Percentiles rank a stretch among this genome's conserved stretches.
phyloP scores from a whole-genome alignment of 2,797 vertebrate genomes.

The Alauda arvensis region DNA sequence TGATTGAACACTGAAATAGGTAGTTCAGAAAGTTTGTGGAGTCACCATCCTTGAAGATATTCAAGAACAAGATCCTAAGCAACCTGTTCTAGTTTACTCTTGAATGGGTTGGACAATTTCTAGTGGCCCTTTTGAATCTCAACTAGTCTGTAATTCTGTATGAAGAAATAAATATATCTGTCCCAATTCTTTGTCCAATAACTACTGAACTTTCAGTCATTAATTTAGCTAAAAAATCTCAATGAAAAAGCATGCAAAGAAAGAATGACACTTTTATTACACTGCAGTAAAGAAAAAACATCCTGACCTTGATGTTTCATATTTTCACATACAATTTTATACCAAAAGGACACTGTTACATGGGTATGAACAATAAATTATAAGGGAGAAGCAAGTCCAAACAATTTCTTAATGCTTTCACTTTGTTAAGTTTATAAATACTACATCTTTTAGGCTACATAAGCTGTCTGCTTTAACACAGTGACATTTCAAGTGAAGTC shows the following conservation, averaged over 20 bases:
- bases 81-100: background rate
- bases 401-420: background rate
- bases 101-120: background rate
- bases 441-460: background rate
- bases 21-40: background rate
- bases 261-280: background rate
- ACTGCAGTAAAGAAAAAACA: background rate
- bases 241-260: background rate
- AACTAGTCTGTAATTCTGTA: background rate
- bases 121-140: background rate
- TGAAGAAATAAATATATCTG: background rate
- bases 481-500: background rate
- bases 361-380: background rate
- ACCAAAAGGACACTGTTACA: background rate
- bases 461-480: background rate
- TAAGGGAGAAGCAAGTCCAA: background rate
- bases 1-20: background rate
- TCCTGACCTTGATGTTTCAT: background rate
- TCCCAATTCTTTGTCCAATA: background rate
- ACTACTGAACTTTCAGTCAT: background rate
- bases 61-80: background rate
- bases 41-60: background rate
- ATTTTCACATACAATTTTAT: background rate
- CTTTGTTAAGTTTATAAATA: background rate
- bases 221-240: background rate